Evolutionary conservation across 2,797 vertebrate genomes (phyloP).

Genomic region (Momotus momota): DNA sequence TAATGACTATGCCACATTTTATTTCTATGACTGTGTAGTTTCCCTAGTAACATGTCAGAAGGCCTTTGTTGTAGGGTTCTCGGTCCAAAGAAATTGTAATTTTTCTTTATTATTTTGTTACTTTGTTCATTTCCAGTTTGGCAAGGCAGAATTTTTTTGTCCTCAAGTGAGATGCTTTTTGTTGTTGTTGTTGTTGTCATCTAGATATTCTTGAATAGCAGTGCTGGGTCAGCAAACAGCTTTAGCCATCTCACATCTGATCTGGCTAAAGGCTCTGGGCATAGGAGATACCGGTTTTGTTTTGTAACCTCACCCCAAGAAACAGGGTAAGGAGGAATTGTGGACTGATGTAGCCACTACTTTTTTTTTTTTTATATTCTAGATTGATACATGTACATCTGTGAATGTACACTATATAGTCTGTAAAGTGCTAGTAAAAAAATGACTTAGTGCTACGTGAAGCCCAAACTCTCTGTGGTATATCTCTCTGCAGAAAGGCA

Average conservation of each 20-base stretch:
- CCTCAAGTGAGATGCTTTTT: not conserved
- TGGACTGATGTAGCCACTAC: not conserved
- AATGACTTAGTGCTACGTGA: not conserved
- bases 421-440: not conserved
- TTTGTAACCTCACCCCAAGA: not conserved
- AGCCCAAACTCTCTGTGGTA: not conserved
- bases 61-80: constrained; percentile 6
- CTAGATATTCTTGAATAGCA: not conserved
- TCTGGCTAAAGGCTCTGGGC: not conserved
- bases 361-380: not conserved
- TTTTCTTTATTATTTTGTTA: constrained; percentile 26
- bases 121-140: not conserved
- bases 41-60: constrained; percentile 41
- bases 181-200: not conserved
- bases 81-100: not conserved
- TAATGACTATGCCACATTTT: not conserved
- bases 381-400: not conserved
- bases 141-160: not conserved
- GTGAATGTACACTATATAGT: not conserved
- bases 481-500: not conserved
- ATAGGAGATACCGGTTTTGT: not conserved
- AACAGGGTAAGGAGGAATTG: not conserved
- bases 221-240: not conserved
- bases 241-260: not conserved
- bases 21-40: not conserved